Evolutionary conservation across 2,113 vertebrate species (phyloP).

Genomic region (Cavia porcellus): DNA sequence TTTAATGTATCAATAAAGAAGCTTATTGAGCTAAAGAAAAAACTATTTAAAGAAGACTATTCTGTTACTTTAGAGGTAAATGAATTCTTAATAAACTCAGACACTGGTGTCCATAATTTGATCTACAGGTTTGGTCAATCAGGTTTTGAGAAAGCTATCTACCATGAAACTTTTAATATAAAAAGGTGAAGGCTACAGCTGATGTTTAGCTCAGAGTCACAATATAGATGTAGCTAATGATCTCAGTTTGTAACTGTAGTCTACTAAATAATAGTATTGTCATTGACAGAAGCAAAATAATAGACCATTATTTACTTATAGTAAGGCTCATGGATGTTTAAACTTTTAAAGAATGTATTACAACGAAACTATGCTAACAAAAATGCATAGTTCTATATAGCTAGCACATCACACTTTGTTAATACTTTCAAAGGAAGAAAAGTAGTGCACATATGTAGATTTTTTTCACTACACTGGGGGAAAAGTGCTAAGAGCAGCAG

Average conservation of each 20-base stretch:
- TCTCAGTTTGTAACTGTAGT: not conserved
- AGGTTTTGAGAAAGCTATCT: not conserved
- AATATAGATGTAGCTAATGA: not conserved
- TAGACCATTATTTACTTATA: slow-evolving; percentile 6
- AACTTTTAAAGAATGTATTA: slow-evolving; percentile 6
- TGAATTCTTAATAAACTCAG: not conserved
- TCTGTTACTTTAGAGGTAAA: slow-evolving; percentile 1
- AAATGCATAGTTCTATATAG: slow-evolving; percentile 19
- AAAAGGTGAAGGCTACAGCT: not conserved
- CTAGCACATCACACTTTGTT: not conserved
- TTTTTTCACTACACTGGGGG: not conserved
- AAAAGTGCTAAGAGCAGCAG: not conserved
- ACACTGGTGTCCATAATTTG: slow-evolving; percentile 4
- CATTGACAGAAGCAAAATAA: slow-evolving; percentile 39
- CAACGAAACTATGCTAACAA: slow-evolving; percentile 12
- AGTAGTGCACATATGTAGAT: not conserved
- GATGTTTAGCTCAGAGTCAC: not conserved
- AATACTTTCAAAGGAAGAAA: not conserved
- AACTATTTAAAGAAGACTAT: not conserved
- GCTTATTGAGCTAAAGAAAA: not conserved
- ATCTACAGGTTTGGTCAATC: not conserved
- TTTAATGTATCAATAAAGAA: slow-evolving; percentile 19
- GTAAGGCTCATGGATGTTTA: not conserved
- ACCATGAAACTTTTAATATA: slow-evolving; percentile 16
- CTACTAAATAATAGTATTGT: slow-evolving; percentile 43